phyloP scores from a whole-genome alignment of 2,797 vertebrate species.

The Pogoniulus pusillus region DNA sequence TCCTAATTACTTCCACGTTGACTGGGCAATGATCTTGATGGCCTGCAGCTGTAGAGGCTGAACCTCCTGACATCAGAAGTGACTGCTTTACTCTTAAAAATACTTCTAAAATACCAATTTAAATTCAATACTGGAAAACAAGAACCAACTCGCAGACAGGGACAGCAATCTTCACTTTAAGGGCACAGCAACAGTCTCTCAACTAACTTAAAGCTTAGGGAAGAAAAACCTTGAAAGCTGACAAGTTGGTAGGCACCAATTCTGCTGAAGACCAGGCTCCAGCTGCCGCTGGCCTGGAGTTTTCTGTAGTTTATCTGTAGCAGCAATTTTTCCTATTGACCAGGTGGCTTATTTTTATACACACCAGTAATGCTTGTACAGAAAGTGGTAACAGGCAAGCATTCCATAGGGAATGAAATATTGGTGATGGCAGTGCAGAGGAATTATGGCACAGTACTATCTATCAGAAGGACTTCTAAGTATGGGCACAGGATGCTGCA shows the following conservation, averaged over 20 bases:
- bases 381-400: neutral
- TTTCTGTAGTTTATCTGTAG: neutral
- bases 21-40: neutral
- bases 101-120: neutral
- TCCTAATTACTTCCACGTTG: neutral
- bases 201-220: neutral
- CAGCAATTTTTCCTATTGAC: neutral
- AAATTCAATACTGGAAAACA: neutral
- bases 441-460: fast-evolving
- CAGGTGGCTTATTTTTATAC: neutral
- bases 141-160: neutral
- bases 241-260: neutral
- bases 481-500: neutral
- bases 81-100: neutral
- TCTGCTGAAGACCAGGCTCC: neutral
- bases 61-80: neutral
- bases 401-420: neutral
- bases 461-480: neutral
- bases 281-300: neutral
- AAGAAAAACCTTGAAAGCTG: neutral
- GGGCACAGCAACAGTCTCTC: neutral
- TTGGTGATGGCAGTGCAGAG: neutral
- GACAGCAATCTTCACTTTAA: neutral
- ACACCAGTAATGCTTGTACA: neutral
- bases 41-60: neutral